phyloP scores from a whole-genome alignment of 2,113 vertebrate species.

The Vicugna pacos region DNA sequence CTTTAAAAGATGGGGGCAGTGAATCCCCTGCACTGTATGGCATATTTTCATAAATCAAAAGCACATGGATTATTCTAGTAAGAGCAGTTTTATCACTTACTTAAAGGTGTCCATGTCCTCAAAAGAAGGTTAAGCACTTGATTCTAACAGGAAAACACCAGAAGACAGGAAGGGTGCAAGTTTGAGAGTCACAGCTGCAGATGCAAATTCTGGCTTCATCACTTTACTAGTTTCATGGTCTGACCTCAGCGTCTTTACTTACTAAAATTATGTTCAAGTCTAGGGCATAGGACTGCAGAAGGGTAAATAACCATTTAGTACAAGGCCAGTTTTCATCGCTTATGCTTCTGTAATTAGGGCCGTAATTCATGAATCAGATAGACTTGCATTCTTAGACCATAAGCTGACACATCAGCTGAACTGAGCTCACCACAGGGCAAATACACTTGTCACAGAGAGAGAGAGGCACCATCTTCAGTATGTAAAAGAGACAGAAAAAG shows the following conservation, averaged over 20 bases:
- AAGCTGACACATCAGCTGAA: not conserved
- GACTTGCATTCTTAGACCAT: not conserved
- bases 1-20: not conserved
- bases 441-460: not conserved
- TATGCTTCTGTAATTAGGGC: not conserved
- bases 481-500: not conserved
- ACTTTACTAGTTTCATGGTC: not conserved
- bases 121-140: not conserved
- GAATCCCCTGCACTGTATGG: not conserved
- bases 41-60: constrained; percentile 15
- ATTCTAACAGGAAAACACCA: not conserved
- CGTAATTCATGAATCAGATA: not conserved
- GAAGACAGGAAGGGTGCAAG: not conserved
- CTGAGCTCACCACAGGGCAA: not conserved
- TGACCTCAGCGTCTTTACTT: not conserved
- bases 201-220: not conserved
- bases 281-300: not conserved
- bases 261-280: constrained; percentile 15
- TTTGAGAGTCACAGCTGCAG: not conserved
- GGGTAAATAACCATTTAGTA: not conserved
- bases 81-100: not conserved
- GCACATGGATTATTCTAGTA: not conserved
- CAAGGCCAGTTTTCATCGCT: not conserved
- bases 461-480: not conserved
- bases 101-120: not conserved